Evolutionary conservation across 2,888 invertebrate species (phyloP), one percentile per base, ranked within the genome.

Genomic region (Agapostemon virescens): DNA sequence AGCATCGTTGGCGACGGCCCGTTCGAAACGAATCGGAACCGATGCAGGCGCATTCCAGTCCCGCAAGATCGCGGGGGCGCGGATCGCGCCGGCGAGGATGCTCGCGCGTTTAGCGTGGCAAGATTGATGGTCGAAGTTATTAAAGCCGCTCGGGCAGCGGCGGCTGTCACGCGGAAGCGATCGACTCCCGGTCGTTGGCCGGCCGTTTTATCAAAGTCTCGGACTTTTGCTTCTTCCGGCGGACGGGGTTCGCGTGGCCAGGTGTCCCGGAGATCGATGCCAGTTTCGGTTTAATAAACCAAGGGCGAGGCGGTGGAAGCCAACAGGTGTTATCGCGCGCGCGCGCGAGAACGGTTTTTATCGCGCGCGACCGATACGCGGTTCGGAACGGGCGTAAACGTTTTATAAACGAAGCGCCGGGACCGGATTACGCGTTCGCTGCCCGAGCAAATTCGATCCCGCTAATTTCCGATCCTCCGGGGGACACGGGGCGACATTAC

Each of bases 91-190:
- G 0, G 55, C 55, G 23, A 55, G 55, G 55, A 26, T 76, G 67
- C 36, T 63, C 74, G 83, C 74, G 69, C 76, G 77, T 75, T 85
- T 82, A 82, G 68, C 76, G 69, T n/a, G 80, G 72, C 4, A 85
- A 87, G 85, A 86, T 86, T 87, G 87, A 86, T 86, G 79, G 84
- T 76, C 68, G 11, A 77, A 75, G 85, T 87, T 86, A 86, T 86
- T 87, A 86, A 86, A 82, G 23, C 72, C 74, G 40, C 64, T 63
- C 40, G 49, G 74, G 77, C 81, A 82, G 86, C 81, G 84, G 86
- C 82, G 81, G 85, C 87, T 84, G 87, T 86, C 87, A 85, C 72
- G 82, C 81, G 74, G 68, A 68, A 74, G 79, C 82, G 84, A 87
- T 87, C 85, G 76, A 76, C 82, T 87, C 84, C 76, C 73, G 74